phyloP scores from a whole-genome alignment of 2,113 vertebrate species.

The Nerophis ophidion region DNA sequence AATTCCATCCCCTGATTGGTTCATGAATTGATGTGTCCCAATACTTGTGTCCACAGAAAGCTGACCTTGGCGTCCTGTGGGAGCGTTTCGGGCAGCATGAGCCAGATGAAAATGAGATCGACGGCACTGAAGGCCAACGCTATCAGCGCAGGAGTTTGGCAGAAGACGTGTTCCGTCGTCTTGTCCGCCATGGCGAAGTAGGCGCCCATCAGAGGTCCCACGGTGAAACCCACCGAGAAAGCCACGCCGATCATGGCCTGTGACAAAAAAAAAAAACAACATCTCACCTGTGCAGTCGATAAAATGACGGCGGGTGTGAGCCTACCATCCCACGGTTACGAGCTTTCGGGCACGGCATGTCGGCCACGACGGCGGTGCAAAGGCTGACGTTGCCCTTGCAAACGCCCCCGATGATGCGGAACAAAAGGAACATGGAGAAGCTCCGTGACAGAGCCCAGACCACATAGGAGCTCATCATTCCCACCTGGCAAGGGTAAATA shows the following conservation, averaged over 20 bases:
- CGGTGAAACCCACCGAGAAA: conserved; percentile 92
- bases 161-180: conserved; percentile 70
- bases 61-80: conserved; percentile 78
- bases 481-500: conserved; percentile 63
- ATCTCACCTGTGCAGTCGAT: too few species aligned
- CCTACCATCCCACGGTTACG: conserved; percentile 91
- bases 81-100: conserved; percentile 87
- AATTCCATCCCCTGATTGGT: too few species aligned
- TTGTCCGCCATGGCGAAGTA: conserved; percentile 73
- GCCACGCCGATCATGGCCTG: conserved; percentile 93
- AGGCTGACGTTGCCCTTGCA: conserved; percentile 96
- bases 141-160: conserved; percentile 75
- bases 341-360: conserved; percentile 78
- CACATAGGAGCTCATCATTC: conserved; percentile 81
- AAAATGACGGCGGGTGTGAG: too few species aligned
- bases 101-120: conserved; percentile 82
- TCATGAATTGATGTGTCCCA: not conserved
- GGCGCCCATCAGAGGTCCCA: conserved; percentile 91
- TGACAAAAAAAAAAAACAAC: conserved; percentile 5
- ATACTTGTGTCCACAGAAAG: not conserved
- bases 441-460: conserved; percentile 87
- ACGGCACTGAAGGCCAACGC: conserved; percentile 77
- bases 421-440: conserved; percentile 87
- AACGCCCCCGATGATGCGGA: conserved; percentile 85
- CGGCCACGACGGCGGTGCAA: conserved; percentile 86